These are phyloP conservation scores for Probosciger aterrimus DNA, from an alignment of 2,113 vertebrate species.

Conservation along the genomic window DNA sequence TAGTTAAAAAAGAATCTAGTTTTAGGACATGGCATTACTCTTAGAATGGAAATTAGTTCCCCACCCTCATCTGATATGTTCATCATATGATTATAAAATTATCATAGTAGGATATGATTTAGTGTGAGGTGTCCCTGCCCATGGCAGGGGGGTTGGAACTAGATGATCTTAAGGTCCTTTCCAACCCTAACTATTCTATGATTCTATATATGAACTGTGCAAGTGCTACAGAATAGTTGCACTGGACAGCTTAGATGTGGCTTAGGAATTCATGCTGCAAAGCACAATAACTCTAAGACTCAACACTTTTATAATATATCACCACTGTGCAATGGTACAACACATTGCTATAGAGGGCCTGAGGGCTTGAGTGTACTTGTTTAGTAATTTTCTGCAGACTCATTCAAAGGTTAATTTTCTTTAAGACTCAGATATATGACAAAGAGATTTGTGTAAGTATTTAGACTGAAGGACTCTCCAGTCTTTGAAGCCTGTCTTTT, in stretches of 20 bases:
- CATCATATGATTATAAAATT: background rate
- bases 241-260: background rate
- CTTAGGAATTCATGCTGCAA: background rate
- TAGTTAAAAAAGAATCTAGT: background rate
- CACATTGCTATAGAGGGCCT: background rate
- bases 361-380: background rate
- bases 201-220: background rate
- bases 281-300: background rate
- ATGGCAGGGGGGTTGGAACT: too few relatives aligned
- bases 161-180: too few relatives aligned
- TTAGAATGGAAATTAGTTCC: background rate
- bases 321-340: background rate
- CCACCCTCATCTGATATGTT: background rate
- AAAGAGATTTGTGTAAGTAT: background rate
- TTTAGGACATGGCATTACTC: background rate
- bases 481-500: background rate
- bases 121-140: too few relatives aligned
- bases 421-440: background rate
- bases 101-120: background rate
- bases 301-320: background rate
- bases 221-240: background rate
- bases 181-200: too few relatives aligned
- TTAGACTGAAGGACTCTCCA: background rate
- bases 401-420: conserved; percentile 2
- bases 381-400: background rate